Evolutionary conservation across 2,888 invertebrate genomes (phyloP).

Genomic region (Brachyptera risi): DNA sequence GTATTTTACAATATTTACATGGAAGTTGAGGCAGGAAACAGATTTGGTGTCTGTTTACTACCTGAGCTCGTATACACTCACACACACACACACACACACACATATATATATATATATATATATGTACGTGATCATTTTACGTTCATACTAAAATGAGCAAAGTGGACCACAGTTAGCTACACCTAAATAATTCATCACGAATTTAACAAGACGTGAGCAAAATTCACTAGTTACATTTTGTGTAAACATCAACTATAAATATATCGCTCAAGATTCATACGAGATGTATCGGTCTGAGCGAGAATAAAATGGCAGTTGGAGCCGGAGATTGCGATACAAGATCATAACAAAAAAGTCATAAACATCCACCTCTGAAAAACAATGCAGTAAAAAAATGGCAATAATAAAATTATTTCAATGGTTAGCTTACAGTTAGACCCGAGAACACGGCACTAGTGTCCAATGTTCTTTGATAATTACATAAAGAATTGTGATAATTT

Average conservation of each 20-base stretch:
- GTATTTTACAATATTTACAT: slow-evolving; percentile 31
- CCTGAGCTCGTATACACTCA: slow-evolving; percentile 22
- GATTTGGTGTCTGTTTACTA: slow-evolving; percentile 25
- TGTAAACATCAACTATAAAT: not conserved
- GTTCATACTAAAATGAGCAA: slow-evolving; percentile 22
- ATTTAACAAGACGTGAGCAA: slow-evolving; percentile 12
- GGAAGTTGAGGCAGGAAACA: slow-evolving; percentile 25
- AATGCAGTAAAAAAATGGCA: too few relatives aligned
- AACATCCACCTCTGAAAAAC: slow-evolving; percentile 6
- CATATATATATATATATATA: not conserved
- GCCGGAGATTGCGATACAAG: slow-evolving; percentile 16
- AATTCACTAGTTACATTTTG: slow-evolving; percentile 1
- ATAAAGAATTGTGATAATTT: not conserved
- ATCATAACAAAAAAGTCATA: slow-evolving; percentile 6
- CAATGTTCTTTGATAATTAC: too few relatives aligned
- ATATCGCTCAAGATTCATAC: slow-evolving; percentile 2
- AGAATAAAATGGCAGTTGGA: slow-evolving; percentile 18
- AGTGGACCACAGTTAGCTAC: slow-evolving; percentile 11
- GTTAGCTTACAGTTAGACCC: too few relatives aligned
- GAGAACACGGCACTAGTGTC: slow-evolving; percentile 1
- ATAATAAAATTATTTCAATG: too few relatives aligned
- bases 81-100: not conserved
- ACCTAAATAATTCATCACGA: slow-evolving; percentile 12
- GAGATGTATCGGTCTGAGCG: slow-evolving; percentile 1
- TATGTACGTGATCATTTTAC: too few relatives aligned